Base-by-base conservation (phyloP, 2,797 vertebrate species). In the Catamblyrhynchus diadema region DNA sequence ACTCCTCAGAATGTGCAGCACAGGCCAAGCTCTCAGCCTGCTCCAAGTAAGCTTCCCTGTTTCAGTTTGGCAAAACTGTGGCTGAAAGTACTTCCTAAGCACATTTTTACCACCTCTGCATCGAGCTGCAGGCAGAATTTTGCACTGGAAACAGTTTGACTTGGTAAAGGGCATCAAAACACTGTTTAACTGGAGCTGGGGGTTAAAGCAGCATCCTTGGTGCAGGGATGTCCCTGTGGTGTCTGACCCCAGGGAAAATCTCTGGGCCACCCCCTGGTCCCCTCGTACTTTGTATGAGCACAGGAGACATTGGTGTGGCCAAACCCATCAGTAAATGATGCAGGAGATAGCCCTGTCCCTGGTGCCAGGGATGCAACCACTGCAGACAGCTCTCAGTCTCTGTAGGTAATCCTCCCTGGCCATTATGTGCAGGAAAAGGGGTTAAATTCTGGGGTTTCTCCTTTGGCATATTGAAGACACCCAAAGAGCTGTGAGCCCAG, bases 251-350 rank as follows among this genome's bases (percentile, higher is more conserved):
- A 67, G 14, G 8, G 27, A 50, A 27, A 30, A 8, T 10, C 11
- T 21, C 50, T 2, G 4, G 20, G 56, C 41, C 17, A 17, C 10
- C 8, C 32, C 21, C 54, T 30, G 3, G 15, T 35, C 5, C 12
- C 19, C 17, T 14, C 3, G 15, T 13, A 2, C 9, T 3, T 10
- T 6, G 25, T 54, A 22, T 16, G n/a, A 57, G 33, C 10, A 39
- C 24, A 5, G 0, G 3, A 28, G 62, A 24, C 12, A 1, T 3
- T 35, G 78, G 8, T 21, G 35, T 32, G 67, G 54, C 22, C 7
- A 12, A 45, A 25, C 25, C 10, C 23, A 3, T 0, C 30, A 16
- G 19, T 3, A 19, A 37, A 21, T 9, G 32, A 7, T 42, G 42
- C 37, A 57, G 61, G 51, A 64, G 35, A 83, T 45, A 47, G 30